Base-by-base conservation (phyloP, 2,113 vertebrate species). In the Ciconia stormi region DNA sequence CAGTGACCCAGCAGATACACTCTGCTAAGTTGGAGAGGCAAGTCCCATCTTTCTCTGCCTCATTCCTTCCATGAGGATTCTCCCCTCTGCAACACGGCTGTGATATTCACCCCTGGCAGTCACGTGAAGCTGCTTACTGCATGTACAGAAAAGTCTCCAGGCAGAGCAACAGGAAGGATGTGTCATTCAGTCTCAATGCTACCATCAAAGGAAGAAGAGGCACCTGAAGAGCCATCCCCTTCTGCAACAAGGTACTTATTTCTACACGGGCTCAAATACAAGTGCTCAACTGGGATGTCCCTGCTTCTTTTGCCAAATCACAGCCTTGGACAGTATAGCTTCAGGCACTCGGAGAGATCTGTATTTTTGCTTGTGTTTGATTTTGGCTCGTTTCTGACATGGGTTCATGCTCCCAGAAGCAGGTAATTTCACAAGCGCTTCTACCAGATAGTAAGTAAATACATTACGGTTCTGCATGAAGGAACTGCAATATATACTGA, bases 381-480 rank as follows among this genome's bases (percentile, higher is more conserved):
- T 90, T 92, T 77, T 66, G 38, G 50, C 71, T 90, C 4, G 0
- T 78, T 83, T 70, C 46, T 88, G 74, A 83, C 38, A 66, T 5
- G 10, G 55, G 61, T 50, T 78, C 80, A 67, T 8, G 59, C 52
- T 93, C 67, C n/a, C 72, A 92, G 59, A 82, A 90, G 69, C 52
- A 38, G 52, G 69, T 94, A 78, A 93, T 92, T 95, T 88, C 77
- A 93, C 55, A 88, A 74, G 30, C 16, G 47, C 16, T 94, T 92
- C 82, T 78, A 90, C 69, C 49, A 91, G 80, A 89, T 22, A 92
- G 80, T 59, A 84, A 95, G 89, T 87, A 95, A 90, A 92, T 67
- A 84, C 11, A 46, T 88, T 69, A 61, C 16, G 11, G 83, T 86
- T 95, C 80, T 92, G 86, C 96, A 79, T 89, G 83, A 97, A 87